Evolutionary conservation across 37 sponge, comb jelly and placozoan species (phyloP).

Genomic region (Geodia barretti): DNA sequence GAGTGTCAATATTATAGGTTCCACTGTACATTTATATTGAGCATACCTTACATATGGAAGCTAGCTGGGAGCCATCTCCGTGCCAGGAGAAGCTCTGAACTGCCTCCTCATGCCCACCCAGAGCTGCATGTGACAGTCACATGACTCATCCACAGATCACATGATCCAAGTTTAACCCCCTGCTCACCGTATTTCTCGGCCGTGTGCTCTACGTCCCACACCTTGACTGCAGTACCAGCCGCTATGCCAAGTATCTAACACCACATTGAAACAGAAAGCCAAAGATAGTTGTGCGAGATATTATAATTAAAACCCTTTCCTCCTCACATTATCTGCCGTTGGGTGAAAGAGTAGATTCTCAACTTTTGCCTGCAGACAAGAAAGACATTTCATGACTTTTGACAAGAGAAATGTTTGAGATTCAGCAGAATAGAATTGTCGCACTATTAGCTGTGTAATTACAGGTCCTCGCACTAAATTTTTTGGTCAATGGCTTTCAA

Average conservation of each 20-base stretch:
- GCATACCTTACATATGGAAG: slow-evolving; percentile 72
- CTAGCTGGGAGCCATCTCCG: slow-evolving; percentile 59
- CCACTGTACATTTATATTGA: not conserved
- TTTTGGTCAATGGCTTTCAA: no score
- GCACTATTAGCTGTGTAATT: no score
- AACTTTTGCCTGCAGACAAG: slow-evolving; percentile 35
- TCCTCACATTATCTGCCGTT: slow-evolving; percentile 74
- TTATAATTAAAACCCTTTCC: not conserved
- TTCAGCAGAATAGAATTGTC: no score
- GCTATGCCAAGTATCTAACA: slow-evolving; percentile 58
- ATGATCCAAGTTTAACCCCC: not conserved
- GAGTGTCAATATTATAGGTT: no score
- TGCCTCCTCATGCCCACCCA: slow-evolving; percentile 46
- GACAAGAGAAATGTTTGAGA: not conserved
- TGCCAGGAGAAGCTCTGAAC: slow-evolving; percentile 83
- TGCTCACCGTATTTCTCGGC: slow-evolving; percentile 44
- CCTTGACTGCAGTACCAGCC: slow-evolving; percentile 33
- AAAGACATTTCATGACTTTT: not conserved
- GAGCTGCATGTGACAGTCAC: slow-evolving; percentile 27
- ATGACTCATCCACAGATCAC: not conserved
- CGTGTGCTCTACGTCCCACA: slow-evolving; percentile 64
- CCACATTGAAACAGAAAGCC: no score
- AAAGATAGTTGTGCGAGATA: no score
- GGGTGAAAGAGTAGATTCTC: slow-evolving; percentile 77
- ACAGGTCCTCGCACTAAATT: no score